phyloP scores from a whole-genome alignment of 2,888 invertebrate species.

The Agonopterix heracliana region DNA sequence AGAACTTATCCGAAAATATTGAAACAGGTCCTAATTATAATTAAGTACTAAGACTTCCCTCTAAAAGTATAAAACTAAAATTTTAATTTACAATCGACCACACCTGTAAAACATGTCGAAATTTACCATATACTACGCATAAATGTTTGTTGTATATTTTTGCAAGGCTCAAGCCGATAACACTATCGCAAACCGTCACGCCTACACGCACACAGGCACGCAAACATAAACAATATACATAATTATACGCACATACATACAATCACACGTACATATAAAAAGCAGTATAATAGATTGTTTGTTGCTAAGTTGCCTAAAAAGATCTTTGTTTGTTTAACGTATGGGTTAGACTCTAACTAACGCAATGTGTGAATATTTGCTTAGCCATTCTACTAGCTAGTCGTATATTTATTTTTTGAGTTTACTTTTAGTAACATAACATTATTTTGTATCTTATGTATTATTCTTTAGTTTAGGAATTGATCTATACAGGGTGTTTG shows the following conservation, averaged over 20 bases:
- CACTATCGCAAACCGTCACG: conserved; percentile 60
- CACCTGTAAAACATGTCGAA: conserved; percentile 34
- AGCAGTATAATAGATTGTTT: conserved; percentile 35
- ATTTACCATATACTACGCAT: conserved; percentile 28
- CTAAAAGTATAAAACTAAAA: no score
- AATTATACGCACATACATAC: conserved; percentile 12
- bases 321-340: conserved; percentile 24
- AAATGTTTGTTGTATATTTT: conserved; percentile 71
- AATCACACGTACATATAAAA: conserved; percentile 14
- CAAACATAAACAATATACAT: conserved; percentile 5
- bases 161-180: conserved; percentile 68
- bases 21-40: no score
- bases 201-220: conserved; percentile 52
- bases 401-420: not conserved
- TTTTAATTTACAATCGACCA: conserved; percentile 10
- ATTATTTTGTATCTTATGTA: no score
- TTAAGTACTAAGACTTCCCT: no score
- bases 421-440: not conserved
- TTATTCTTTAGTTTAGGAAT: no score
- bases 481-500: no score
- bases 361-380: not conserved
- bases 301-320: conserved; percentile 60
- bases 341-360: conserved; percentile 3
- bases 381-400: not conserved
- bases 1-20: no score